Evolutionary conservation across 2,888 invertebrate genomes (phyloP).

Genomic region (Mesodorylaimus sp.): DNA sequence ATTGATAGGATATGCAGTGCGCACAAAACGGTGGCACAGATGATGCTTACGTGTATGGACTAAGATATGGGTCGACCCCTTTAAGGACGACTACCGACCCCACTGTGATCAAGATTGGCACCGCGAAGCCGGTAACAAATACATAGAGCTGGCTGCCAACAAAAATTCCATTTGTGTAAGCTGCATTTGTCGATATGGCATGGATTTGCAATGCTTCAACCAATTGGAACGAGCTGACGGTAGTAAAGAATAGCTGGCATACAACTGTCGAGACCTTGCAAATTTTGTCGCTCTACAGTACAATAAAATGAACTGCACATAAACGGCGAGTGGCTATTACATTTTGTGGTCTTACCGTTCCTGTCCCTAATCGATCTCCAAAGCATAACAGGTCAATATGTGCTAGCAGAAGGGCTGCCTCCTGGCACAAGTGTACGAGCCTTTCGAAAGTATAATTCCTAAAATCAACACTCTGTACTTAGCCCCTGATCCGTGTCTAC

Average conservation of each 20-base stretch:
- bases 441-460: not conserved
- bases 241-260: not conserved
- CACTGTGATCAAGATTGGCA: too few species aligned
- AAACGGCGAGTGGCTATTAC: too few species aligned
- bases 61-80: not conserved
- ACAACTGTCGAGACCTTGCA: not conserved
- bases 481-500: not conserved
- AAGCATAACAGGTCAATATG: not conserved
- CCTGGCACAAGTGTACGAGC: not conserved
- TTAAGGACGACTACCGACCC: not conserved
- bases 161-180: not conserved
- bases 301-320: too few species aligned
- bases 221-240: not conserved
- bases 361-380: not conserved
- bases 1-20: not conserved
- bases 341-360: too few species aligned
- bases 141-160: not conserved
- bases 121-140: too few species aligned
- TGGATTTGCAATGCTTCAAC: not conserved
- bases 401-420: not conserved
- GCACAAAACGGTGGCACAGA: not conserved
- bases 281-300: too few species aligned
- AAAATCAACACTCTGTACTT: not conserved
- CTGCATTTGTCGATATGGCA: not conserved
- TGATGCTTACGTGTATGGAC: not conserved